phyloP scores from a whole-genome alignment of 1,140 invertebrate genomes.

The Heliothis subflexa region DNA sequence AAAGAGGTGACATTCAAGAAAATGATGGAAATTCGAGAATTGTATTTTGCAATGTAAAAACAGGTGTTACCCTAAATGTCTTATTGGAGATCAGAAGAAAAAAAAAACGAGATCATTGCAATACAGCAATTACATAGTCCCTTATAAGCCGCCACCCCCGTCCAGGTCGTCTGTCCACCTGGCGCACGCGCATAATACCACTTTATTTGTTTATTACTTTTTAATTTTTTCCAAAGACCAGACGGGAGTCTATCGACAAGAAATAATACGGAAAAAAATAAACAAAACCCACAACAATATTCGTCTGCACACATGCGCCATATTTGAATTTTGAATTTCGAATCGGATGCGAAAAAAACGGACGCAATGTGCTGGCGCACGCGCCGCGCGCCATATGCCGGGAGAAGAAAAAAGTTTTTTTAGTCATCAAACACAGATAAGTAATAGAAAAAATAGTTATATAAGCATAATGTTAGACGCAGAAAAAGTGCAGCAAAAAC shows the following conservation, averaged over 20 bases:
- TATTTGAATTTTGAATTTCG: constrained; percentile 79
- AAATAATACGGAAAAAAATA: constrained; percentile 54
- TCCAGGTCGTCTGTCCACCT: constrained; percentile 45
- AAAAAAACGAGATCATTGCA: constrained; percentile 19
- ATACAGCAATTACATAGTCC: constrained; percentile 16
- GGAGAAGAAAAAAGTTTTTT: constrained; percentile 72
- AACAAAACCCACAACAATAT: constrained; percentile 65
- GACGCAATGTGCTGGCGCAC: constrained; percentile 80
- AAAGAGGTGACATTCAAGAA: too few relatives aligned
- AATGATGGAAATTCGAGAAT: neutral
- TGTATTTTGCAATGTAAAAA: neutral
- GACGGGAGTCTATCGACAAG: constrained; percentile 40
- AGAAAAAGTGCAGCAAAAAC: constrained; percentile 80
- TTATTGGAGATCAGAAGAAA: constrained; percentile 17
- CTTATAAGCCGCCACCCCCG: neutral
- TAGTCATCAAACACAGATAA: constrained; percentile 80
- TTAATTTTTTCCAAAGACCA: constrained; percentile 41
- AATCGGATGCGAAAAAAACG: constrained; percentile 84
- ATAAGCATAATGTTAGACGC: constrained; percentile 84
- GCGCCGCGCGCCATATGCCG: constrained; percentile 77
- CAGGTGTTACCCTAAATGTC: constrained; percentile 1
- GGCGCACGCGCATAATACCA: constrained; percentile 42
- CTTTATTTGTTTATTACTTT: constrained; percentile 59
- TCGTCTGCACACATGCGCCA: constrained; percentile 72
- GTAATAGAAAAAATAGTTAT: constrained; percentile 79